These are phyloP conservation scores for Barypeithes pellucidus DNA, from an alignment of 2,888 invertebrate genomes.

Conservation along the genomic window DNA sequence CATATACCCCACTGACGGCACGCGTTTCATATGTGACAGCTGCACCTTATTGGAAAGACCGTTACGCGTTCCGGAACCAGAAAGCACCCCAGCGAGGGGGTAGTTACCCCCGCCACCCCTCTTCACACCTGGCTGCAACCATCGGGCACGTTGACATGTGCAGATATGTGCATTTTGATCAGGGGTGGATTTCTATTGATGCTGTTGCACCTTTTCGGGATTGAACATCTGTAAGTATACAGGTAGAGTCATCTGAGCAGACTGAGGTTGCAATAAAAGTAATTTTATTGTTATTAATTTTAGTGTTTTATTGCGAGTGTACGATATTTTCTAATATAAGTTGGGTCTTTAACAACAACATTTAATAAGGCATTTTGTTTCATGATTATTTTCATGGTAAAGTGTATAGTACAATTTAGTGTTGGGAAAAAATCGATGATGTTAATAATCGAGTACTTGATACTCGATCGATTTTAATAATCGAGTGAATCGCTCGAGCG, in stretches of 20 bases:
- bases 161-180: conserved; percentile 50
- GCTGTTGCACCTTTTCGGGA: conserved; percentile 43
- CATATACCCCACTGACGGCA: conserved; percentile 51
- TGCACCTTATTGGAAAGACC: conserved; percentile 60
- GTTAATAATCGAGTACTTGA: too few species aligned
- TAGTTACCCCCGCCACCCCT: conserved; percentile 52
- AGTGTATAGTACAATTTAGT: too few species aligned
- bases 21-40: conserved; percentile 58
- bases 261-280: conserved; percentile 14
- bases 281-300: background rate
- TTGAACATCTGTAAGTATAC: conserved; percentile 47
- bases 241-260: conserved; percentile 40
- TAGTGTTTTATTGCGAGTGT: background rate
- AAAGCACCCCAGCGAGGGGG: conserved; percentile 56
- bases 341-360: too few species aligned
- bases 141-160: conserved; percentile 55
- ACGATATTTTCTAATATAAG: too few species aligned
- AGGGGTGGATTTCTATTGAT: conserved; percentile 47
- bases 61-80: conserved; percentile 60
- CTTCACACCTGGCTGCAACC: conserved; percentile 58
- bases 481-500: too few species aligned
- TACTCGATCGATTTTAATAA: too few species aligned
- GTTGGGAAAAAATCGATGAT: too few species aligned
- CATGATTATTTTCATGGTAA: too few species aligned
- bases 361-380: too few species aligned